Base-by-base conservation (phyloP, 2,113 vertebrate genomes). In the Gnathonemus longibarbis region DNA sequence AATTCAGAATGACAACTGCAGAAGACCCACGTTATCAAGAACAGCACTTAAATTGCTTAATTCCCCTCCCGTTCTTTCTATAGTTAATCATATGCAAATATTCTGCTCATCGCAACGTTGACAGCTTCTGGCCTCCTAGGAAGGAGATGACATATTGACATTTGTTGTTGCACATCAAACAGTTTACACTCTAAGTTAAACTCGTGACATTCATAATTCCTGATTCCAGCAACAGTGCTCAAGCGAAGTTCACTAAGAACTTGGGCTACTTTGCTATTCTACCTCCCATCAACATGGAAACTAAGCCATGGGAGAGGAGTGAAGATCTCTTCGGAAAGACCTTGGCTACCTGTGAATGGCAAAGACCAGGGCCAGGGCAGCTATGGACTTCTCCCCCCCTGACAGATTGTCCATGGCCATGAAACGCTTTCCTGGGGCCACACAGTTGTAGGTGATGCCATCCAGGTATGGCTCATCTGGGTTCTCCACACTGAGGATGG, bases 331-430 rank as follows among this genome's bases (percentile, higher is more conserved):
- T 42, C 5, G 27, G 46, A 31, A 35, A 85, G 39, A 48, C 21
- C 21, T 31, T 10, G 45, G 21, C 83, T 91, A 99, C 98, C 98
- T 99, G 95, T 99, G 97, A 84, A 99, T 94, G 5, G 98, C 98
- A n/a, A 99, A 98, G 84, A 99, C 89, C 35, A 99, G 96, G 1
- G 98, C 98, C 91, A 99, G 92, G 1, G 98, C 97, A 0, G 98
- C 98, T 84, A 99, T 96, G 2, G 97, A 95, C 91, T 97, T 99
- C 62, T 99, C 98, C 89, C 98, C 98, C 62, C 98, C 98, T 0
- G 98, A 99, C 90, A 99, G 92, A 87, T 97, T 96, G 93, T 99
- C 98, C 98, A 99, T 99, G 0, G 98, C 96, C 98, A 99, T 98
- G 90, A 97, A 99, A 80, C 98, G 96, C 89, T 99, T 99, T 53